These are phyloP conservation scores for Chrysotoxum bicinctum DNA, from an alignment of 2,888 invertebrate species.

Conservation along the genomic window DNA sequence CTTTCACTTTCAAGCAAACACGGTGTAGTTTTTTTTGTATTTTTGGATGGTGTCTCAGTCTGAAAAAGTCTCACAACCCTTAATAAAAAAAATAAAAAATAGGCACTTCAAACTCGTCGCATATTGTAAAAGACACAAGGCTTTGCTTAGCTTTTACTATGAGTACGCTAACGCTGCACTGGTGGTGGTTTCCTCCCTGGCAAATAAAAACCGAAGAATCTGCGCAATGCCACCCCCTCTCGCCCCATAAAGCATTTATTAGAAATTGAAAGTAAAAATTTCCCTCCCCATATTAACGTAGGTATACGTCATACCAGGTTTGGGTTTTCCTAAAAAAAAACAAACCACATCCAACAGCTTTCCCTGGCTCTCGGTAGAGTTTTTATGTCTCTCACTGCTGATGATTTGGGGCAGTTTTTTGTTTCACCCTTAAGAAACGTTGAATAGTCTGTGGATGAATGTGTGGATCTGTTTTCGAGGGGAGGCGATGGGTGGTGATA, in stretches of 20 bases:
- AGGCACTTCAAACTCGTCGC: slow-evolving; percentile 18
- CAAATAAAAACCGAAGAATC: slow-evolving; percentile 27
- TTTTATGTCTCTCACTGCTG: too few relatives aligned
- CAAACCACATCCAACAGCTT: slow-evolving; percentile 27
- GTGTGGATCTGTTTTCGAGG: not conserved
- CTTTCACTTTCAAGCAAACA: slow-evolving; percentile 48
- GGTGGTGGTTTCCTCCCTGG: not conserved
- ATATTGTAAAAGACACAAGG: slow-evolving; percentile 35
- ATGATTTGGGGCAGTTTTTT: slow-evolving; percentile 47
- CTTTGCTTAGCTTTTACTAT: slow-evolving; percentile 48
- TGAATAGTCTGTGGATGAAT: slow-evolving; percentile 14
- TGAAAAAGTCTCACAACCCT: slow-evolving; percentile 23
- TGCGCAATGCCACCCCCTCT: slow-evolving; percentile 60
- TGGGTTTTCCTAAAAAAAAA: slow-evolving; percentile 2
- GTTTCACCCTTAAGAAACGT: slow-evolving; percentile 57
- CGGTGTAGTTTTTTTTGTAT: not conserved
- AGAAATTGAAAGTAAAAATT: slow-evolving; percentile 64
- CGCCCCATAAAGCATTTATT: slow-evolving; percentile 20
- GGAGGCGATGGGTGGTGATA: not conserved
- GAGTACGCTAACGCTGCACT: not conserved
- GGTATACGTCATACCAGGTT: slow-evolving; percentile 33
- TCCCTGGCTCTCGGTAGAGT: too few relatives aligned
- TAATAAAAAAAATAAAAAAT: not conserved
- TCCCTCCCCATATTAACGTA: slow-evolving; percentile 26
- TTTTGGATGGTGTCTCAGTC: not conserved